A percentile compares a stretch with the other conserved stretches of the same genome.
phyloP scores from a whole-genome alignment of 2,888 invertebrate genomes.

The Diogma glabrata region DNA sequence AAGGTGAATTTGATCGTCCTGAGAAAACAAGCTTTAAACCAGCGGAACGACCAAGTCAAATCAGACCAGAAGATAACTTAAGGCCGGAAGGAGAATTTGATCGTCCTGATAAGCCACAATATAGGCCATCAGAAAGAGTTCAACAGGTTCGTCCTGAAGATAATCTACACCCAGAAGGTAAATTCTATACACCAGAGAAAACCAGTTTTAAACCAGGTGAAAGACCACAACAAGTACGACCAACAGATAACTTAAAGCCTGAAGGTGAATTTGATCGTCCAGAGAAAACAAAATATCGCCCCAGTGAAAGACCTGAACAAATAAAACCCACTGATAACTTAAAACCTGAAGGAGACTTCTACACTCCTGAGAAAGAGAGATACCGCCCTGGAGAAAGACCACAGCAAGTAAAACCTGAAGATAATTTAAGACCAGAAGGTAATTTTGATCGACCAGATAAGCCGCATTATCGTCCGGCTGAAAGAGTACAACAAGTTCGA shows the following conservation, averaged over 20 bases:
- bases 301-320: conserved; percentile 33
- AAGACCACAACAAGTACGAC: conserved; percentile 35
- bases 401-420: conserved; percentile 30
- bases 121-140: conserved; percentile 8
- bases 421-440: conserved; percentile 38
- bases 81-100: conserved; percentile 40
- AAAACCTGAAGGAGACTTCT: conserved; percentile 43
- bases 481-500: conserved; percentile 32
- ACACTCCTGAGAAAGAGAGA: conserved; percentile 34
- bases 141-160: conserved; percentile 11
- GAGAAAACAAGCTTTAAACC: conserved; percentile 14
- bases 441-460: conserved; percentile 34
- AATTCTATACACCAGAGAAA: conserved; percentile 28
- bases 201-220: conserved; percentile 38
- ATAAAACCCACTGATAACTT: conserved; percentile 39
- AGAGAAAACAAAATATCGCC: conserved; percentile 30
- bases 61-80: conserved; percentile 44
- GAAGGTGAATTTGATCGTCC: conserved; percentile 45
- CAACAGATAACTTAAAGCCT: conserved; percentile 41
- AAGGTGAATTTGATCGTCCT: conserved; percentile 38
- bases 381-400: conserved; percentile 37
- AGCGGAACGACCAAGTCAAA: conserved; percentile 13
- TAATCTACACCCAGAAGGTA: conserved; percentile 36
- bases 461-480: conserved; percentile 35
- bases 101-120: conserved; percentile 30